These are phyloP conservation scores for Engraulis encrasicolus DNA, from an alignment of 2,113 vertebrate genomes.

Conservation along the genomic window DNA sequence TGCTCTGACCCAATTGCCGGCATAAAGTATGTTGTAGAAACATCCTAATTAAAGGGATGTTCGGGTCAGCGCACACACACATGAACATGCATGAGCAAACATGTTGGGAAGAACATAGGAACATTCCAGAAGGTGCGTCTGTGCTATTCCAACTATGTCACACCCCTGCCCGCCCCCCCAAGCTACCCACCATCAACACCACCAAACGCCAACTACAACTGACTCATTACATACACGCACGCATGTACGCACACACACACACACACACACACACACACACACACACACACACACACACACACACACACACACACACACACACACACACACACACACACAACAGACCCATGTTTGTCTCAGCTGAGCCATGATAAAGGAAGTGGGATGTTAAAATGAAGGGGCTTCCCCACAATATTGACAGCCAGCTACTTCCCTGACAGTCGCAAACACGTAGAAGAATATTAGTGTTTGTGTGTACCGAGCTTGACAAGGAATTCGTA, in stretches of 20 bases:
- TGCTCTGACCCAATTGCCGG: not conserved
- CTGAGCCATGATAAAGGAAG: not conserved
- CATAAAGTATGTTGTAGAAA: not conserved
- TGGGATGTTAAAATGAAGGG: not conserved
- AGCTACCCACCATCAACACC: too few relatives aligned
- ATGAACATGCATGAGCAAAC: constrained; percentile 1
- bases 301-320: not conserved
- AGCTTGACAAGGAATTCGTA: too few relatives aligned
- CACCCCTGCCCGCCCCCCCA: not conserved
- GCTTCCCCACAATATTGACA: not conserved
- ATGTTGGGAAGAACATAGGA: not conserved
- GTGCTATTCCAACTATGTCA: not conserved
- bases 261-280: not conserved
- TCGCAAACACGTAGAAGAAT: too few relatives aligned
- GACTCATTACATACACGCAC: too few relatives aligned
- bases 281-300: not conserved
- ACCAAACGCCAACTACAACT: too few relatives aligned
- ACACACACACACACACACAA: too few relatives aligned
- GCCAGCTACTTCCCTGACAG: not conserved
- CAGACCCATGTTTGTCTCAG: not conserved
- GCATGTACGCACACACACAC: too few relatives aligned
- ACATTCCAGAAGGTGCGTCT: not conserved
- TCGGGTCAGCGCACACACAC: constrained; percentile 2
- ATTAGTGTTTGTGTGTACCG: too few relatives aligned
- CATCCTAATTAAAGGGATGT: not conserved